These are phyloP conservation scores for Riptortus pedestris DNA, from an alignment of 1,140 invertebrate genomes.

Conservation along the genomic window DNA sequence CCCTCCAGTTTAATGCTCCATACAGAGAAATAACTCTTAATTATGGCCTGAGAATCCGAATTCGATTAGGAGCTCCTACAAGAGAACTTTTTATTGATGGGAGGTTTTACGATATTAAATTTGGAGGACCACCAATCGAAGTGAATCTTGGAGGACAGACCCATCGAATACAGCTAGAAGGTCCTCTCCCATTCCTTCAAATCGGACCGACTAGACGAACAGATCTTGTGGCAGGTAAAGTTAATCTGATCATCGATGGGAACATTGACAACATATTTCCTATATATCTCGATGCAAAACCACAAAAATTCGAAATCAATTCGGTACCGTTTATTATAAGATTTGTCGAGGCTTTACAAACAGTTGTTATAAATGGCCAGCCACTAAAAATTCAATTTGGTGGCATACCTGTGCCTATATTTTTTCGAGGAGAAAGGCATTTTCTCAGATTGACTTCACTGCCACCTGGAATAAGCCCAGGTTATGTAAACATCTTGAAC, in stretches of 20 bases:
- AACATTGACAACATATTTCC: conserved; percentile 52
- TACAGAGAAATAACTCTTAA: conserved; percentile 44
- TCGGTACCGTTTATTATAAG: conserved; percentile 62
- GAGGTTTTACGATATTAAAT: conserved; percentile 76
- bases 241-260: conserved; percentile 72
- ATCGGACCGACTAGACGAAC: conserved; percentile 57
- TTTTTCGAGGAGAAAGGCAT: conserved; percentile 66
- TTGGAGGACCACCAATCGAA: conserved; percentile 75
- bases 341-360: conserved; percentile 64
- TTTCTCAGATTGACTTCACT: conserved; percentile 72
- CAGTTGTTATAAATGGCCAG: conserved; percentile 70
- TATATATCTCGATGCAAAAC: conserved; percentile 74
- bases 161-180: conserved; percentile 66
- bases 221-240: conserved; percentile 70
- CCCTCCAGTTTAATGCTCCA: conserved; percentile 50
- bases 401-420: conserved; percentile 78
- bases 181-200: conserved; percentile 75
- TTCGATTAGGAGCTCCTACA: conserved; percentile 83
- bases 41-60: conserved; percentile 38
- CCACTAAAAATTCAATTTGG: conserved; percentile 78
- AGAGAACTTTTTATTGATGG: conserved; percentile 84
- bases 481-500: conserved; percentile 52
- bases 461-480: conserved; percentile 59
- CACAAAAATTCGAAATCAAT: conserved; percentile 62
- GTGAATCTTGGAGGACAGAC: conserved; percentile 71